Evolutionary conservation across 2,113 vertebrate genomes (phyloP).

Genomic region (Cygnus atratus): DNA sequence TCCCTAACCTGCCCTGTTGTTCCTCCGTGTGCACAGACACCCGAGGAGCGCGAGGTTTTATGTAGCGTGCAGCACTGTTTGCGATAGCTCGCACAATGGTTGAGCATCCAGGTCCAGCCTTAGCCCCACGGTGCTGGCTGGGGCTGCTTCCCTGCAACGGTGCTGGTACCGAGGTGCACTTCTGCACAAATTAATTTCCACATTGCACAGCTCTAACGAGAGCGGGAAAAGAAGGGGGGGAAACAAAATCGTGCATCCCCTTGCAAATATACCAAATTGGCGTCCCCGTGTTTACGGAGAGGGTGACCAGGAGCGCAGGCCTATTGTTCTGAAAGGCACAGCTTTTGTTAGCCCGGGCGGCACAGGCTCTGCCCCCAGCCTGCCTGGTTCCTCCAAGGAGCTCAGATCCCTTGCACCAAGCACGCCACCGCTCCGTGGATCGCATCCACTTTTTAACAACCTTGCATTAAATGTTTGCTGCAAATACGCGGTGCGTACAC

Average conservation of each 20-base stretch:
- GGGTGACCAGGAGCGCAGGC: background rate
- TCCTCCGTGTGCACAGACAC: background rate
- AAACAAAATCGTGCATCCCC: background rate
- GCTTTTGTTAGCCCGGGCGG: conserved; percentile 44
- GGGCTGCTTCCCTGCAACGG: background rate
- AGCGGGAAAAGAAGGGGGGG: background rate
- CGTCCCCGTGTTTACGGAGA: background rate
- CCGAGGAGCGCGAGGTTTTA: background rate
- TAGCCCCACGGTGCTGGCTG: background rate
- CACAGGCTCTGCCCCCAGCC: conserved; percentile 25
- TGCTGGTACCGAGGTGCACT: background rate
- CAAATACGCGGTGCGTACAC: background rate
- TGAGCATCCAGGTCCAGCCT: background rate
- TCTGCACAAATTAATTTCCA: conserved; percentile 18
- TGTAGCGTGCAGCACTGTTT: background rate
- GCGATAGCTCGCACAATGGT: background rate
- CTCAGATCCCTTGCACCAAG: conserved; percentile 18
- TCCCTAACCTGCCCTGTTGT: background rate
- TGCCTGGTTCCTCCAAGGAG: conserved; percentile 36
- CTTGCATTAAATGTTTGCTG: background rate
- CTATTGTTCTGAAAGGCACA: conserved; percentile 11
- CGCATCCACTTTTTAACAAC: background rate
- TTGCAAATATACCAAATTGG: background rate
- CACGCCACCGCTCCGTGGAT: background rate
- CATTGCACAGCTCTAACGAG: background rate